Conservation (phyloP, 2,888 invertebrate genomes). For the Mantis religiosa region DNA sequence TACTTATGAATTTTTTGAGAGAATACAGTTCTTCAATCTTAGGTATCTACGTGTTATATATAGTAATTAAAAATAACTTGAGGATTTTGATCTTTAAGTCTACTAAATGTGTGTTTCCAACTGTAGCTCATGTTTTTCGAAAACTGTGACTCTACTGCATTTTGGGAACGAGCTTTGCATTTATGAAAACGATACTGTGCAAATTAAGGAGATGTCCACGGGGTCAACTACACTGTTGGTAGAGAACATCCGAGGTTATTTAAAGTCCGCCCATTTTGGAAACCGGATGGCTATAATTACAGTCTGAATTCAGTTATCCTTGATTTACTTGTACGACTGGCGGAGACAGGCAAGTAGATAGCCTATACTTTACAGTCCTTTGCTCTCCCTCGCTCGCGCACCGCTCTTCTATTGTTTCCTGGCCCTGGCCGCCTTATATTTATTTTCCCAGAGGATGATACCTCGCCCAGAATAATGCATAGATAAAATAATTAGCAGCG, state of each 20-base stretch:
- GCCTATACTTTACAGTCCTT: neutral
- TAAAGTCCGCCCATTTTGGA: neutral
- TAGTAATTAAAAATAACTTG: no score
- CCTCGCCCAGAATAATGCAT: neutral
- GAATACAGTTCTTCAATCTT: no score
- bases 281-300: neutral
- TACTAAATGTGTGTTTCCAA: no score
- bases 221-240: neutral
- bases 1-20: no score
- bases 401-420: neutral
- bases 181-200: no score
- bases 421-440: neutral
- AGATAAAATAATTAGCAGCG: neutral
- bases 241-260: neutral
- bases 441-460: neutral
- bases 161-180: no score
- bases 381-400: neutral
- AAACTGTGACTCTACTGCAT: no score
- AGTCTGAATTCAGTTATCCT: neutral
- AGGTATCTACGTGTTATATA: no score
- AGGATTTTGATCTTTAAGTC: no score
- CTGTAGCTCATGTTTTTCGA: no score
- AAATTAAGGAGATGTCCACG: neutral
- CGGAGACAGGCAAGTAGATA: neutral
- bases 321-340: slow-evolving; percentile 1